Evolutionary conservation across 2,888 invertebrate species (phyloP).

Genomic region (Mantis religiosa): DNA sequence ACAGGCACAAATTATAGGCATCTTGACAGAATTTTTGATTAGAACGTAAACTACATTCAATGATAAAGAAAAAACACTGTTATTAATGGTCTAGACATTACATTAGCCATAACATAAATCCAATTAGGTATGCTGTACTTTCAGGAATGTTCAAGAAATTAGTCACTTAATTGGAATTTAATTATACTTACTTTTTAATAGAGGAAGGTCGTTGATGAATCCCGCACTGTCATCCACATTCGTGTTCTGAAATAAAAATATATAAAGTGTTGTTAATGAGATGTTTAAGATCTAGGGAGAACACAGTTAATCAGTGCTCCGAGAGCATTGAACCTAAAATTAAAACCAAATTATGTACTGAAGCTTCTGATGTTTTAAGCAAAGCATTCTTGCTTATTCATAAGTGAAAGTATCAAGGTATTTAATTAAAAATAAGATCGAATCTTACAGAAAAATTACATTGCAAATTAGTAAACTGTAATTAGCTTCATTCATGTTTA

Average conservation of each 20-base stretch:
- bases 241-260: conserved; percentile 59
- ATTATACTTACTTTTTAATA: conserved; percentile 78
- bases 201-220: conserved; percentile 84
- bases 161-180: not conserved
- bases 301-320: not conserved
- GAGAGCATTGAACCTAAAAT: not conserved
- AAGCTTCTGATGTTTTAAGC: no score
- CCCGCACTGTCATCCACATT: conserved; percentile 82
- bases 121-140: not conserved
- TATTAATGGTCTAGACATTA: not conserved
- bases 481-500: no score
- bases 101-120: not conserved
- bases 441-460: no score
- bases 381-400: no score
- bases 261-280: not conserved
- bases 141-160: not conserved
- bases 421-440: no score
- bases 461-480: no score
- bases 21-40: no score
- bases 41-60: no score
- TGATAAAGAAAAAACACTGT: not conserved
- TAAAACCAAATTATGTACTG: not conserved
- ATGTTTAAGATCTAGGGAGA: not conserved
- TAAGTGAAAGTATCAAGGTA: no score
- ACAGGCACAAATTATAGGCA: no score